phyloP scores from a whole-genome alignment of 1,140 invertebrate species.

The Pogonomyrmex californicus region DNA sequence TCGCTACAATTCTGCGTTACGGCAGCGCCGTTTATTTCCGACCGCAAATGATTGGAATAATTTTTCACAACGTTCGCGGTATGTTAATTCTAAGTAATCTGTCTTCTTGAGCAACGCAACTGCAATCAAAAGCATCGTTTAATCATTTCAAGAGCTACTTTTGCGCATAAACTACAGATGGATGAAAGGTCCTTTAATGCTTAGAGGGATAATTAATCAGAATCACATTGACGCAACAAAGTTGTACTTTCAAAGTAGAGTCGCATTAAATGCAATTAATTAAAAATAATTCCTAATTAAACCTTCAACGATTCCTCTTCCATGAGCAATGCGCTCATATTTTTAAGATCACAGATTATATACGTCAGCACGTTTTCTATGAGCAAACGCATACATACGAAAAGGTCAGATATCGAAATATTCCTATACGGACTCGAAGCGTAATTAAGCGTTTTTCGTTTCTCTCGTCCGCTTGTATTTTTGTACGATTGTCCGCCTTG shows the following conservation, averaged over 20 bases:
- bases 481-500: conserved; percentile 18
- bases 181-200: conserved; percentile 30
- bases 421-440: neutral
- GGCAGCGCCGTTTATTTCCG: conserved; percentile 29
- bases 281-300: neutral
- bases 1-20: conserved; percentile 39
- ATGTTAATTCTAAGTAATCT: conserved; percentile 48
- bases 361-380: neutral
- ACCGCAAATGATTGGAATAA: conserved; percentile 40
- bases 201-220: conserved; percentile 45
- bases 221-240: conserved; percentile 8
- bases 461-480: conserved; percentile 5
- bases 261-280: neutral
- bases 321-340: neutral
- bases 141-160: conserved; percentile 36
- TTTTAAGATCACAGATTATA: neutral
- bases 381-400: neutral
- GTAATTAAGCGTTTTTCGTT: neutral
- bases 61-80: conserved; percentile 35
- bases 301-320: neutral
- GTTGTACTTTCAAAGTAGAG: neutral
- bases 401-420: conserved; percentile 1
- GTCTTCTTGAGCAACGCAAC: conserved; percentile 37
- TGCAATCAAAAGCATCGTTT: conserved; percentile 37
- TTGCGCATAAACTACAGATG: conserved; percentile 23